A percentile compares a stretch with the other conserved stretches of the same genome.
Conservation (phyloP, 2,888 invertebrate genomes). For the Tolmerus cingulatus region DNA sequence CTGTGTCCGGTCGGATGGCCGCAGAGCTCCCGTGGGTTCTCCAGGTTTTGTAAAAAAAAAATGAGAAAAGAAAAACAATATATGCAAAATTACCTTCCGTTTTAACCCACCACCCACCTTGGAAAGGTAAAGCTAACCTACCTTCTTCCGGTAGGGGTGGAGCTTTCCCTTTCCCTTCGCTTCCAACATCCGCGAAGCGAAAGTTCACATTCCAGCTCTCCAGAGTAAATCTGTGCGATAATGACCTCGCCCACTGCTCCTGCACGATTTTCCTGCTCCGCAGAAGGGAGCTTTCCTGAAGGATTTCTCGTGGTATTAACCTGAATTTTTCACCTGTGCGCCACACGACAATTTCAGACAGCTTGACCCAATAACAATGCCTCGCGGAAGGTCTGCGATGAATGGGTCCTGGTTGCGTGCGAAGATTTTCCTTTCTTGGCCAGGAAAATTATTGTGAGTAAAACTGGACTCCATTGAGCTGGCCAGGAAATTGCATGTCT, state of each 20-base stretch:
- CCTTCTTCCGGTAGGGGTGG: neutral
- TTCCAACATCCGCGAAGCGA: conserved; percentile 1
- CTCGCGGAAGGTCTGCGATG: neutral
- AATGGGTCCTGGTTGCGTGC: neutral
- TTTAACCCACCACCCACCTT: neutral
- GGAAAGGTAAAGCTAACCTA: neutral
- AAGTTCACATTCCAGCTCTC: conserved; percentile 1
- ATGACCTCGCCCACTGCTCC: conserved; percentile 30
- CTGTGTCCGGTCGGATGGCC: neutral
- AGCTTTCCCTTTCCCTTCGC: neutral
- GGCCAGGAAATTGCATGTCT: neutral
- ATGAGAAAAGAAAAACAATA: no score
- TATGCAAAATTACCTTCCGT: neutral
- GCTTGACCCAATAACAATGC: conserved; percentile 30
- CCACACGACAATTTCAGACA: conserved; percentile 5
- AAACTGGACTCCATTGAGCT: neutral
- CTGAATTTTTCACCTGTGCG: conserved; percentile 7
- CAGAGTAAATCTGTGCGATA: conserved; percentile 28
- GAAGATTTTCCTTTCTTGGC: neutral
- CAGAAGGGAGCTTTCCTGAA: neutral
- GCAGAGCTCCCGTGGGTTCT: neutral
- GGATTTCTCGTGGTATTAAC: conserved; percentile 22
- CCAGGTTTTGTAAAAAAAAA: neutral
- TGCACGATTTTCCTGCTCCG: neutral
- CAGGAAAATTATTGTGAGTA: neutral